A percentile compares a stretch with the other conserved stretches of the same genome.
Conservation (phyloP, 2,113 vertebrate genomes). For the Brevimyrus niger region DNA sequence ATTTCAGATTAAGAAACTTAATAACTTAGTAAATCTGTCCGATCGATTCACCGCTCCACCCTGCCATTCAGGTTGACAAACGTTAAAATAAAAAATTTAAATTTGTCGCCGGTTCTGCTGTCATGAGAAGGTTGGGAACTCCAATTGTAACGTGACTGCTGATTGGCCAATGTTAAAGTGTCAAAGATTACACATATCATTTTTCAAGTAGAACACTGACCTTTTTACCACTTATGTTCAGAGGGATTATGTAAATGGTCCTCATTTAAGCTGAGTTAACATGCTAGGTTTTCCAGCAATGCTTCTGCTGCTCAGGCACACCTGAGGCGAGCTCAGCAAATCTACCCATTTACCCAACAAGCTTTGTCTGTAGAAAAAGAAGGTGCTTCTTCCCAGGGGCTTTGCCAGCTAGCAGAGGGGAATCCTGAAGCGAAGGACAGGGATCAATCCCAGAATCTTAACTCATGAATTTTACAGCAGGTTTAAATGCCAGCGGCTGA, state of each 20-base stretch:
- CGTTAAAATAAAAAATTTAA: background rate
- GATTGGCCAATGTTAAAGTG: background rate
- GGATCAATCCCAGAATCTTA: conserved; percentile 49
- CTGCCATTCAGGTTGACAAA: background rate
- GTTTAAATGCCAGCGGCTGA: conserved; percentile 52
- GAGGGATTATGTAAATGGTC: conserved; percentile 19
- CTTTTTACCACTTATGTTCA: background rate
- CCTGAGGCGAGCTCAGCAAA: conserved; percentile 31
- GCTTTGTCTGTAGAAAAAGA: conserved; percentile 35
- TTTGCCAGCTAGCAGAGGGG: conserved; percentile 35
- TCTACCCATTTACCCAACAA: conserved; percentile 51
- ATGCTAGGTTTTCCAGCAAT: conserved; percentile 42
- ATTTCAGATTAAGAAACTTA: no score
- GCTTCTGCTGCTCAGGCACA: conserved; percentile 53
- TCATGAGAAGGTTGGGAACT: background rate
- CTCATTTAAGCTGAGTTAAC: conserved; percentile 22
- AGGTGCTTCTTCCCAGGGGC: conserved; percentile 15
- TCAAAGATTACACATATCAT: background rate
- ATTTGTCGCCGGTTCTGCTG: background rate
- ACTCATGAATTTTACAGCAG: conserved; percentile 62
- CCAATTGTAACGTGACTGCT: background rate
- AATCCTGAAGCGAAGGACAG: conserved; percentile 49
- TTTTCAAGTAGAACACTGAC: background rate
- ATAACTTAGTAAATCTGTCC: background rate
- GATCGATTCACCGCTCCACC: background rate